Evolutionary conservation across 37 sponge, comb jelly and placozoan genomes (phyloP), one percentile per base, ranked within the genome.

Genomic region (Cliona cf. orientalis): DNA sequence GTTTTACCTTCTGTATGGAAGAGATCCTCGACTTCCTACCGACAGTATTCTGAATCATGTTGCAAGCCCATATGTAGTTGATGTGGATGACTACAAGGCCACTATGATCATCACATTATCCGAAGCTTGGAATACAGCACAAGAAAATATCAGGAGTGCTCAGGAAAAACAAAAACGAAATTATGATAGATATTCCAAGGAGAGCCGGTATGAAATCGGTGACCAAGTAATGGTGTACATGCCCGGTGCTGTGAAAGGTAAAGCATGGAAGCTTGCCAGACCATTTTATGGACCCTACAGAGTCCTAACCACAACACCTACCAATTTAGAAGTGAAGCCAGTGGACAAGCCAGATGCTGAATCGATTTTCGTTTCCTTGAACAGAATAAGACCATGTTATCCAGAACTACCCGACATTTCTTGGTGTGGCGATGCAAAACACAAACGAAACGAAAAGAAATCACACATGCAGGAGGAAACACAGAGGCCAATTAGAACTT

Each of bases 221-320:
- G 80, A 79, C 35, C 12, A 55, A 42, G 80, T 79, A 1, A 49
- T 79, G 68, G 68, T 79, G 55, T 65, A 67, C 37, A 79, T 79
- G 55, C 82, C 60, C 5, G n/a, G 7, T 22, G 82, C 49, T 4
- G 39, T 32, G 23, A 28, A n/a, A 37, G 72, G 82, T 26, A 38
- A 57, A 7, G 35, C 63, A 22, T 28, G 70, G 11, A 81, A 81
- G 72, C 64, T 81, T 11, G 49, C 3, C 1, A 7, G 71, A 3
- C 82, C 82, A 6, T 81, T 40, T 55, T 49, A 71, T 70, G 72
- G 72, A 43, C 72, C 82, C 23, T 81, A 71, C 31, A 1, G 61
- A 31, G 53, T 81, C 1, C 23, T 71, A 31, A 32, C 14, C 4
- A 26, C 66, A 1, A 72, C 46, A 25, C 46, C 74, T 14, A 82